Base-by-base conservation (phyloP, 2,797 vertebrate species). In the Leptatherina wallacei region DNA sequence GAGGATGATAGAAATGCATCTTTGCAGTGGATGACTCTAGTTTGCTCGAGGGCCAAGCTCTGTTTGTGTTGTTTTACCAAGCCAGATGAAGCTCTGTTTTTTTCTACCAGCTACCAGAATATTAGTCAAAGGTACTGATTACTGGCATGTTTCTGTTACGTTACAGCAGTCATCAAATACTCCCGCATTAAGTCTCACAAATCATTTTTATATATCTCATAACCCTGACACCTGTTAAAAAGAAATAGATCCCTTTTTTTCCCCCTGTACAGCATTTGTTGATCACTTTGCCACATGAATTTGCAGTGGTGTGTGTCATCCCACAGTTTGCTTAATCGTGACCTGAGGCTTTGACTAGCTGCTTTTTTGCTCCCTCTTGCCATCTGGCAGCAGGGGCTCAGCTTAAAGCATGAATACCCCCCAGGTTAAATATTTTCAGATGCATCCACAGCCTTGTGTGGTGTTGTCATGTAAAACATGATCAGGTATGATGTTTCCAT, bases 331-430 rank as follows among this genome's bases (percentile, higher is more conserved):
- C 80, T 85, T 88, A 82, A 91, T 91, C 80, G 82, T 73, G 78
- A 86, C 89, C 84, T 70, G 59, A 82, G 80, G 75, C 78, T 83
- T 92, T 90, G 77, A 90, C 73, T 75, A 78, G 81, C 80, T 80
- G 76, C 68, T 73, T 83, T 84, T 83, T 82, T 89, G 81, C 75
- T 49, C 67, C 70, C 72, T 84, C 61, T 83, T 85, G 83, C 90
- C 90, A 93, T 90, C 89, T 94, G 91, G 82, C 87, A 88, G 80
- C 78, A 62, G 86, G 86, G 82, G 70, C 78, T 89, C 81, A 81
- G 77, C 83, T 87, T 89, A 81, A 71, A 85, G 78, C 83, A 85
- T 91, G 87, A 83, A 71, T 92, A 87, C 85, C 66, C 77, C 75
- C 62, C 63, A 24, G 14, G 64, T 84, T 81, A 84, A 86, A 80